Conservation (phyloP, 2,113 vertebrate genomes). For the Camarhynchus parvulus region DNA sequence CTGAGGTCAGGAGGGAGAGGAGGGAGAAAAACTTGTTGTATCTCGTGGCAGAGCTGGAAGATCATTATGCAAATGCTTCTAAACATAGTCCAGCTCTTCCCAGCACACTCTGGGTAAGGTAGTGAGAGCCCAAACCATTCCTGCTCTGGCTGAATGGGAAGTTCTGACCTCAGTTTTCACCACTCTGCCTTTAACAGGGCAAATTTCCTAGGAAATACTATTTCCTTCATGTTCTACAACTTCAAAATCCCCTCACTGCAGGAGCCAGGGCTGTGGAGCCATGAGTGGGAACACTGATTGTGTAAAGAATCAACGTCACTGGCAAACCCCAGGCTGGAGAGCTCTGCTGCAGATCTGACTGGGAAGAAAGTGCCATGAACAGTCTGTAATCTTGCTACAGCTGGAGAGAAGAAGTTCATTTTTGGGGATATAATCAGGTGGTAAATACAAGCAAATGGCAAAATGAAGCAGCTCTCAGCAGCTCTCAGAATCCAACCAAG, state of each 20-base stretch:
- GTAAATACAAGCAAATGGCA: neutral
- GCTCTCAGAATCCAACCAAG: neutral
- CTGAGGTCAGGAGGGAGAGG: neutral
- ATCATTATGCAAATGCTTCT: neutral
- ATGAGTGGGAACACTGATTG: fast-evolving
- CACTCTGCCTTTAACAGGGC: neutral
- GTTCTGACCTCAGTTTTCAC: neutral
- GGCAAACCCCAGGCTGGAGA: neutral
- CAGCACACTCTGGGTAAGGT: neutral
- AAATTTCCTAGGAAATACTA: neutral
- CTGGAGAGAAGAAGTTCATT: neutral
- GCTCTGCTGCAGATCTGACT: neutral
- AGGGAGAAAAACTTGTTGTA: neutral
- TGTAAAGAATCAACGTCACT: neutral
- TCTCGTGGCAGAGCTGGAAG: neutral
- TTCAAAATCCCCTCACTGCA: neutral
- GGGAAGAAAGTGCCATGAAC: neutral
- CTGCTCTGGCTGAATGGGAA: neutral
- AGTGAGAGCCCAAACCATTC: neutral
- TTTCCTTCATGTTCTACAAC: neutral
- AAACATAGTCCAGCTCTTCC: neutral
- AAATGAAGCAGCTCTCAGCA: neutral
- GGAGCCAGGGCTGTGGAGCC: neutral
- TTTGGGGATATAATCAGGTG: neutral
- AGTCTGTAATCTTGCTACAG: neutral